A percentile compares a stretch with the other conserved stretches of the same genome.
Evolutionary conservation across 1,140 invertebrate species (phyloP).

Genomic region (Euura saliciscinereae): DNA sequence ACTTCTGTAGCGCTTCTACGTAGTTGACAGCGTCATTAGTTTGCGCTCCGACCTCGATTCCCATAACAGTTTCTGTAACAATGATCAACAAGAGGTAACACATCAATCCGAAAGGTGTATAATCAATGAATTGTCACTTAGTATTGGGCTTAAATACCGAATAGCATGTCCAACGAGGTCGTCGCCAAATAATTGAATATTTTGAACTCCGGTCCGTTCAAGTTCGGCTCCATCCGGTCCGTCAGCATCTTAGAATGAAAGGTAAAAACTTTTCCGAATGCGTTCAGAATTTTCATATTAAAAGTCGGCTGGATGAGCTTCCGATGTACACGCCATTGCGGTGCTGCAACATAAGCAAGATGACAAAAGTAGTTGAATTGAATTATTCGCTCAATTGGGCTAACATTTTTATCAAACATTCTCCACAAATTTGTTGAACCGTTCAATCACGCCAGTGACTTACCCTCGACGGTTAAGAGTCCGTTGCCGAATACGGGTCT

Average conservation of each 20-base stretch:
- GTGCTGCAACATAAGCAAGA: background rate
- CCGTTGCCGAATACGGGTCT: background rate
- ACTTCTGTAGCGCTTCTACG: constrained; percentile 65
- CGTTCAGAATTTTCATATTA: background rate
- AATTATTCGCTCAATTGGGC: too few species aligned
- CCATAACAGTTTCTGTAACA: constrained; percentile 76
- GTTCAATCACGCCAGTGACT: too few species aligned
- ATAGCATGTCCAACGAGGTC: constrained; percentile 78
- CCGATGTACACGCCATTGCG: background rate
- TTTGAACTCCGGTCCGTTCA: constrained; percentile 59
- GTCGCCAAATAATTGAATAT: constrained; percentile 69
- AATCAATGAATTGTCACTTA: too few species aligned
- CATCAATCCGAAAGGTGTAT: too few species aligned
- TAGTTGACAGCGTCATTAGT: constrained; percentile 65
- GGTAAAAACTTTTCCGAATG: background rate
- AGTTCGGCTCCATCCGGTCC: constrained; percentile 58
- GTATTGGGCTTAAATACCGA: constrained; percentile 68
- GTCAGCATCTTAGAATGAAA: constrained; percentile 67
- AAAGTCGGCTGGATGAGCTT: background rate
- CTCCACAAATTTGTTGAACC: too few species aligned
- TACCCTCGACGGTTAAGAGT: background rate
- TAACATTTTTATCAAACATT: too few species aligned
- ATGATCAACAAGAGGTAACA: too few species aligned
- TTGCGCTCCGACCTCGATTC: constrained; percentile 67
- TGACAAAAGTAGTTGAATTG: too few species aligned